Evolutionary conservation across 2,797 vertebrate species (phyloP), one percentile per base, ranked within the genome.

Genomic region (Trachops cirrhosus): DNA sequence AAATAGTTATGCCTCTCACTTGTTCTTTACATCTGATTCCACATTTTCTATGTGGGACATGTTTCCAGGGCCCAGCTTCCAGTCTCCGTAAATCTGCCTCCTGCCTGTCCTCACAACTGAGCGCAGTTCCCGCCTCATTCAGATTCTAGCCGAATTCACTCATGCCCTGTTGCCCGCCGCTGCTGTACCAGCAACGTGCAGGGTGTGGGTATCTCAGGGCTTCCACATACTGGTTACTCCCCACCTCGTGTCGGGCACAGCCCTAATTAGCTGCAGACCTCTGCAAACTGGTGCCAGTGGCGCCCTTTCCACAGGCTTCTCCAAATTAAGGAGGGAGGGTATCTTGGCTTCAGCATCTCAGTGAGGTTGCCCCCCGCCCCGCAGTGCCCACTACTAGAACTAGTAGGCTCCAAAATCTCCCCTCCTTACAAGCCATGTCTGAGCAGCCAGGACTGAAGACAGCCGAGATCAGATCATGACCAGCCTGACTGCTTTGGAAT

Each of bases 401-500:
- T 12, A 50, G 44, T 41, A 71, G 16, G 70, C 50, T n/a, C 87
- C 74, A 46, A 39, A 62, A 74, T 39, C 2, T 24, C 41, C 62
- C 12, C 37, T 54, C 52, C 67, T 52, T 67, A 18, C 10, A 89
- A 84, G 59, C 37, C 2, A 5, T 54, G 59, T 89, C 48, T 79
- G 70, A 68, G n/a, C 78, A 92, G 73, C 50, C 54, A 84, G 82
- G 44, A 62, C 84, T 79, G 41, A 74, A 71, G 50, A 59, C n/a
- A 39, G 37, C 54, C 32, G 50, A 95, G 92, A 94, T 84, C 84
- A 86, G 82, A 84, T 94, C 92, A 94, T 59, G 86, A 77, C 90
- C 95, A 90, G 82, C 87, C 75, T 19, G 73, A 88, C 74, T 9
- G 57, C 96, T 97, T 97, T 86, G 64, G 70, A 97, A 91, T 97